phyloP scores from a whole-genome alignment of 64 coral and sea anemone genomes.

The Montipora foliosa region DNA sequence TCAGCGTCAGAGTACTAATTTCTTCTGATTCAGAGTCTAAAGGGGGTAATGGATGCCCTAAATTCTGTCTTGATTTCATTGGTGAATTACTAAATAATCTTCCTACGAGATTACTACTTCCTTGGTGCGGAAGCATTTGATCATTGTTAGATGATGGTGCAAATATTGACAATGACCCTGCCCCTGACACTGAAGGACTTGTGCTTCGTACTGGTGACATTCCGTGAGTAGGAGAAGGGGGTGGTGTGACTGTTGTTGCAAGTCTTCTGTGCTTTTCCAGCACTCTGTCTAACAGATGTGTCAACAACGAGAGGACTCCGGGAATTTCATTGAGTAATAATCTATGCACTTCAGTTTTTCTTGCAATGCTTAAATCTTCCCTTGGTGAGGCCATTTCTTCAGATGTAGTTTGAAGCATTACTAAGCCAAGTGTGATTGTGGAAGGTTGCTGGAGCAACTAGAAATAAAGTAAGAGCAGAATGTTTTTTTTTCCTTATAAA shows the following conservation, averaged over 20 bases:
- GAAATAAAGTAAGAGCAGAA: not conserved
- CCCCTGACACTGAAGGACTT: conserved; percentile 68
- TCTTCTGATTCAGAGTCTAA: conserved; percentile 96
- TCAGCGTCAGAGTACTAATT: conserved; percentile 73
- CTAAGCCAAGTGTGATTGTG: conserved; percentile 77
- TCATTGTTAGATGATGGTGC: conserved; percentile 48
- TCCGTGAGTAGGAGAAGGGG: conserved; percentile 97
- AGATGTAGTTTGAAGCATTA: conserved; percentile 97
- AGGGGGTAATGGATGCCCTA: conserved; percentile 89
- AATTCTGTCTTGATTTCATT: conserved; percentile 84
- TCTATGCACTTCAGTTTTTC: conserved; percentile 93
- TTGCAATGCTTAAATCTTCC: conserved; percentile 94
- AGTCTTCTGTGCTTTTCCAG: conserved; percentile 94
- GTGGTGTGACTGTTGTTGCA: conserved; percentile 89
- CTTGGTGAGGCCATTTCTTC: conserved; percentile 94
- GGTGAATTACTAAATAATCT: conserved; percentile 84
- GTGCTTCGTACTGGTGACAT: conserved; percentile 82
- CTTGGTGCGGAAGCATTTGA: conserved; percentile 65
- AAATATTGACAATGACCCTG: conserved; percentile 58
- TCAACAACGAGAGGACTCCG: conserved; percentile 73
- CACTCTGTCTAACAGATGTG: conserved; percentile 85
- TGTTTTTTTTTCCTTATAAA: not conserved
- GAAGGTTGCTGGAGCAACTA: conserved; percentile 92
- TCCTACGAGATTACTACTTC: conserved; percentile 78
- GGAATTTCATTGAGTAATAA: conserved; percentile 93